phyloP scores from a whole-genome alignment of 1,140 invertebrate genomes.

The Gryllus bimaculatus region DNA sequence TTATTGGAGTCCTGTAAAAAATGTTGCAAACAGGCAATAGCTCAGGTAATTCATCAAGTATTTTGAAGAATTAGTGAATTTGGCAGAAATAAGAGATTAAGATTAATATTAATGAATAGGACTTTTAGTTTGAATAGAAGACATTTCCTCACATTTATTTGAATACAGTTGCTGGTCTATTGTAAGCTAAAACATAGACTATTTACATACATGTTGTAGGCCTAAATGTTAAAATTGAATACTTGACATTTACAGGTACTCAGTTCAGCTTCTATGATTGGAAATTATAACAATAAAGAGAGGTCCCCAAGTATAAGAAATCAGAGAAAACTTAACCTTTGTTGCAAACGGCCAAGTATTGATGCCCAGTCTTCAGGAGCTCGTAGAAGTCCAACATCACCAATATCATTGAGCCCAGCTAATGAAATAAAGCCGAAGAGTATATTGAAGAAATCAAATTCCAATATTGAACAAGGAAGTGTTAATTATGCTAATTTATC shows the following conservation, averaged over 20 bases:
- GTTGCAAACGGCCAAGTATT: slow-evolving; percentile 19
- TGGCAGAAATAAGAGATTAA: no score
- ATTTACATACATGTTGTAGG: no score
- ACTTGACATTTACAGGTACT: slow-evolving; percentile 23
- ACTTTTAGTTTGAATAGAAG: no score
- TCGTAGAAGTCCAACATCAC: slow-evolving; percentile 22
- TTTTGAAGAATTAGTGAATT: no score
- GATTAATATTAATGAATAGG: no score
- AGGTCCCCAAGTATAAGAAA: slow-evolving; percentile 24
- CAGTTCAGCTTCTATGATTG: slow-evolving; percentile 25
- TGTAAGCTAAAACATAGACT: no score
- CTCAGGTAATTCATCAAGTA: slow-evolving; percentile 30
- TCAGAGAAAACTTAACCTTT: slow-evolving; percentile 20
- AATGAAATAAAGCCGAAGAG: slow-evolving; percentile 29
- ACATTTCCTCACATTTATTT: no score
- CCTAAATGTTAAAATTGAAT: background rate
- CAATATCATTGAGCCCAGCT: slow-evolving; percentile 18
- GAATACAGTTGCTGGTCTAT: background rate
- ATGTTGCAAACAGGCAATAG: slow-evolving; percentile 31
- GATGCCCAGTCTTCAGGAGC: slow-evolving; percentile 15
- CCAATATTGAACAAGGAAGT: slow-evolving; percentile 28
- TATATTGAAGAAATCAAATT: slow-evolving; percentile 31
- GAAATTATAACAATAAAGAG: slow-evolving; percentile 25
- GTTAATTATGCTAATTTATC: slow-evolving; percentile 25
- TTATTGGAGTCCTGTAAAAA: slow-evolving; percentile 36